These are phyloP conservation scores for Trissolcus brochymenae DNA, from an alignment of 2,888 invertebrate species.

Conservation along the genomic window DNA sequence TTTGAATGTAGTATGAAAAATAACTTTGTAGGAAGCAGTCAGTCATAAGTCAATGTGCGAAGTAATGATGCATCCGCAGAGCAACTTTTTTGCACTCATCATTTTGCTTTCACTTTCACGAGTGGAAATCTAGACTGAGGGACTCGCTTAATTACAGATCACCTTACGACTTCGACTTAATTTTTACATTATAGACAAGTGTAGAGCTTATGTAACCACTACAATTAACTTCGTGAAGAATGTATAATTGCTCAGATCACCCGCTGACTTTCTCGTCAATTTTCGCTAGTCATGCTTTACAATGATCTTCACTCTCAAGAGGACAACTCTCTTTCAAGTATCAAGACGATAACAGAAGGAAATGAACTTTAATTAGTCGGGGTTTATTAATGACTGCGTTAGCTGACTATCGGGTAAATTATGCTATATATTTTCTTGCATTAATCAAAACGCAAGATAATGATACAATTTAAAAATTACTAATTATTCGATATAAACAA, in stretches of 20 bases:
- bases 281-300: conserved; percentile 66
- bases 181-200: conserved; percentile 7
- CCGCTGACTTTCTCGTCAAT: conserved; percentile 66
- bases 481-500: too few relatives aligned
- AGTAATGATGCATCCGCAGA: conserved; percentile 11
- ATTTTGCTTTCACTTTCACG: conserved; percentile 31
- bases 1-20: too few relatives aligned
- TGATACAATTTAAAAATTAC: too few relatives aligned
- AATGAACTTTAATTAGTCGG: conserved; percentile 67
- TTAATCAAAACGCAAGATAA: too few relatives aligned
- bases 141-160: background rate
- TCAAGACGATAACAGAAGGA: conserved; percentile 60
- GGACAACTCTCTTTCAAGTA: conserved; percentile 46
- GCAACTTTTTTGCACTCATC: conserved; percentile 7
- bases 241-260: conserved; percentile 69
- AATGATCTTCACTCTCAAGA: conserved; percentile 61
- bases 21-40: too few relatives aligned
- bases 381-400: conserved; percentile 67
- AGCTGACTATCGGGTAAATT: conserved; percentile 64
- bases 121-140: conserved; percentile 13
- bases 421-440: conserved; percentile 54
- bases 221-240: conserved; percentile 55
- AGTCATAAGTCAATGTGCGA: too few relatives aligned
- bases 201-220: conserved; percentile 23
- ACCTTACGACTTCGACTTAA: too few relatives aligned